Evolutionary conservation across 2,113 vertebrate genomes (phyloP), one percentile per base, ranked within the genome.

Genomic region (Campylomormyrus tamandua): DNA sequence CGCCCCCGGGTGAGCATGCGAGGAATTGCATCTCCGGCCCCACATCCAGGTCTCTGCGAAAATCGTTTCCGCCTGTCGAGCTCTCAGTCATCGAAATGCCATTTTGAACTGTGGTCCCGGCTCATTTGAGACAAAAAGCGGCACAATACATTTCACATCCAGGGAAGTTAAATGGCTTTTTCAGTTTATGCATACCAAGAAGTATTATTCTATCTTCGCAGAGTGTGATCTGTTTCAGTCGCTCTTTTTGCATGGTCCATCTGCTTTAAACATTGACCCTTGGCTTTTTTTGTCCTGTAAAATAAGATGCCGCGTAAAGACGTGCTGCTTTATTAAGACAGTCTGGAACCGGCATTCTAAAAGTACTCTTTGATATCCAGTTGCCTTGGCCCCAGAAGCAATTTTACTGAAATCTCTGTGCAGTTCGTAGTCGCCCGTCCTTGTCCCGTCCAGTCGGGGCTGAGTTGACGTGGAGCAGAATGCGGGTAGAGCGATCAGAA

Each of bases 21-120:
- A 27, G 62, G 62, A 70, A 13, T 11, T 66, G 70, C 70, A 77
- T 35, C 27, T 87, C 13, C 31, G n/a, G 11, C 85, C 19, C 21
- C 11, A 0, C 27, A 19, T 53, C 27, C 11, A 53, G 85, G 10
- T 49, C 24, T 13, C 9, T 52, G 9, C 10, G 27, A 77, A 87
- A 87, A 87, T 52, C 11, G n/a, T 27, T 39, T 87, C 31, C n/a
- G 46, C 11, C n/a, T n/a, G 49, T 50, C 49, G n/a, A 52, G 5
- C 3, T 88, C 70, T n/a, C 39, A 46, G 42, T 48, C 21, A 46
- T 17, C 13, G 86, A 80, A 80, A 80, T 39, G 27, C 86, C 49
- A 15, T 21, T 31, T 77, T 89, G 66, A 89, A 52, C 88, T 52
- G 88, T 21, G 15, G 88, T 77, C 85, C 85, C 13, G n/a, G 85